Percentiles rank a stretch among this genome's conserved stretches.
Conservation (phyloP, 2,888 invertebrate genomes). For the Tricholauxania praeusta region DNA sequence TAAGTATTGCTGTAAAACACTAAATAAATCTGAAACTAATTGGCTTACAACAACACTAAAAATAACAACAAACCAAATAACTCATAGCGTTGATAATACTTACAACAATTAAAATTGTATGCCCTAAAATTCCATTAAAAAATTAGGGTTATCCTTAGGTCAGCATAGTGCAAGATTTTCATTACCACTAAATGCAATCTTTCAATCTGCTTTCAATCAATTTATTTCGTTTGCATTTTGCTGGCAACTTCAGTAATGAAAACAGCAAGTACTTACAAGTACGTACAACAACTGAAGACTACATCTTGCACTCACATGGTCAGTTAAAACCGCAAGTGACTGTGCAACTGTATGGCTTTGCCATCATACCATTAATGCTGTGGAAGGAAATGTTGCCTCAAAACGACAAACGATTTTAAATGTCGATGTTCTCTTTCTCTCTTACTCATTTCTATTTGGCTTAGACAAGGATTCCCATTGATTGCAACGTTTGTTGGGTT, state of each 20-base stretch:
- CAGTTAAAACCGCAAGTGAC: too few species aligned
- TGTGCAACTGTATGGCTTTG: too few species aligned
- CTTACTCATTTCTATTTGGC: not conserved
- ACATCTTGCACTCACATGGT: not conserved
- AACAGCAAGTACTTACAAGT: not conserved
- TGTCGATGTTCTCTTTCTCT: not conserved
- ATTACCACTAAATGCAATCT: too few species aligned
- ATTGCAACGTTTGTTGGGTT: not conserved
- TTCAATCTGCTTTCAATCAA: not conserved
- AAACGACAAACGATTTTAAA: not conserved
- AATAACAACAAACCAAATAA: too few species aligned
- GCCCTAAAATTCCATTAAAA: not conserved
- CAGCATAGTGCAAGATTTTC: too few species aligned
- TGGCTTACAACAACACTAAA: too few species aligned
- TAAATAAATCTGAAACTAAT: too few species aligned
- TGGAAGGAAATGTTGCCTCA: not conserved
- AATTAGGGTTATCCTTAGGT: not conserved
- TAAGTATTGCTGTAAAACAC: too few species aligned
- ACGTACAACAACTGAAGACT: not conserved
- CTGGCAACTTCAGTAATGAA: not conserved
- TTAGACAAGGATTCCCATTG: not conserved
- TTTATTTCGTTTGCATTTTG: slow-evolving; percentile 6
- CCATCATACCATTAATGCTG: too few species aligned
- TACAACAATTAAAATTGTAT: too few species aligned
- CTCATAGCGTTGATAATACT: too few species aligned